Percentiles rank a stretch among this genome's conserved stretches.
These are phyloP conservation scores for Calcarius lapponicus DNA, from an alignment of 2,797 vertebrate species.

Conservation along the genomic window DNA sequence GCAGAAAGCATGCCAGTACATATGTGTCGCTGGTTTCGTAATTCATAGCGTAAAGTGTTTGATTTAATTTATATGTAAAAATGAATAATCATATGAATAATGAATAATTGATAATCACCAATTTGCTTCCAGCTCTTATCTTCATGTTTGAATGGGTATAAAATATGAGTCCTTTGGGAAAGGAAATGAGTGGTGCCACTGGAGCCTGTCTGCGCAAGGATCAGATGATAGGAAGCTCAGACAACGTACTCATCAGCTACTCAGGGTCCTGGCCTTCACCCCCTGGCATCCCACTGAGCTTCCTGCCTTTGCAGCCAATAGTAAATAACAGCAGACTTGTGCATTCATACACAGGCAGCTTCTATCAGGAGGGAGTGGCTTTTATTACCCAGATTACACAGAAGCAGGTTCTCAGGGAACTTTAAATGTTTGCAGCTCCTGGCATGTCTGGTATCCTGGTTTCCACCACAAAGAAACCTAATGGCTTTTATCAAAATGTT, in stretches of 20 bases:
- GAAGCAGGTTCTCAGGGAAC: background rate
- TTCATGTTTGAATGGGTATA: background rate
- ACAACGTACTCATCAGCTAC: fast-evolving
- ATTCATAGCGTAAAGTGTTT: background rate
- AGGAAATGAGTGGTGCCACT: background rate
- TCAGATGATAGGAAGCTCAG: background rate
- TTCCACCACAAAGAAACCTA: background rate
- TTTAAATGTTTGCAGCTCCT: background rate
- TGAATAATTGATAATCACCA: background rate
- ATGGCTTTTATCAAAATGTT: background rate
- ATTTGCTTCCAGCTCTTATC: background rate
- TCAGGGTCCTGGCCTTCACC: background rate
- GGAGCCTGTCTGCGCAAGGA: background rate
- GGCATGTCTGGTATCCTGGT: background rate
- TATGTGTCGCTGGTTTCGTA: background rate
- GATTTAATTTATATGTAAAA: background rate
- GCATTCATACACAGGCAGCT: background rate
- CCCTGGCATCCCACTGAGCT: background rate
- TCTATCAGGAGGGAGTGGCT: background rate
- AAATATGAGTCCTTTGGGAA: background rate
- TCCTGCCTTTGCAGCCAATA: background rate
- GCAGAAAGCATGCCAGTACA: background rate
- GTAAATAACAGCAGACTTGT: background rate
- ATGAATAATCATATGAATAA: background rate
- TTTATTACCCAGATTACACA: background rate